Base-by-base conservation (phyloP, 1,140 invertebrate species). In the Gryllus bimaculatus region DNA sequence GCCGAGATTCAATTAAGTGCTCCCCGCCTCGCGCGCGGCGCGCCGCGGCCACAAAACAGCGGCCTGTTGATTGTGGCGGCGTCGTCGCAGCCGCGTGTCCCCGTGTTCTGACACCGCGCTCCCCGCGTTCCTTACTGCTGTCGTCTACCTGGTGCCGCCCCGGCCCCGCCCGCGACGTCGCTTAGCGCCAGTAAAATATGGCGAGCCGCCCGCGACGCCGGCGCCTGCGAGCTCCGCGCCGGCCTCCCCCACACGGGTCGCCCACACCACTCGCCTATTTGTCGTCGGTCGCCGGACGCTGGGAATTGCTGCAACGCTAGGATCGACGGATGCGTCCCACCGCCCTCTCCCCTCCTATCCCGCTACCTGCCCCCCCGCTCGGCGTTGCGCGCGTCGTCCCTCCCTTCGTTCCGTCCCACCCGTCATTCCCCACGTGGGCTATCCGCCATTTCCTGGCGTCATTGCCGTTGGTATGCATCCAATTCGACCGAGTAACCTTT, bases 1-100 rank as follows among this genome's bases (percentile, higher is more conserved):
- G 54, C 54, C 18, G 54, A 66, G 54, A 66, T 66, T 66, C 54
- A 66, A 66, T 66, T 66, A 66, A 66, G 54, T 66, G 54, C 54
- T 66, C 10, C 10, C 2, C 54, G 54, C 18, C 54, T 0, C 54
- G 1, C 26, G 26, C 26, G 26, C 26, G 1, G 10, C 54, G 10
- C 54, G 18, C 18, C 54, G 18, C 54, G 2, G 54, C 54, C 54
- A 7, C 26, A 39, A 39, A 39, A 39, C 54, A 66, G 54, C 10
- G 54, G 18, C 54, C 54, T 66, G 54, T 66, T 66, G 54, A 66
- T 66, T 66, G 54, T 66, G 54, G 54, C 54, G 54, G 3, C 54
- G 18, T 18, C 54, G 54, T 3, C 54, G 54, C 54, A 66, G 54
- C 10, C 54, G 54, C 26, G 26, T 5, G 26, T 39, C 26, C 26